phyloP scores from a whole-genome alignment of 2,888 invertebrate species.

The Protonemura montana region DNA sequence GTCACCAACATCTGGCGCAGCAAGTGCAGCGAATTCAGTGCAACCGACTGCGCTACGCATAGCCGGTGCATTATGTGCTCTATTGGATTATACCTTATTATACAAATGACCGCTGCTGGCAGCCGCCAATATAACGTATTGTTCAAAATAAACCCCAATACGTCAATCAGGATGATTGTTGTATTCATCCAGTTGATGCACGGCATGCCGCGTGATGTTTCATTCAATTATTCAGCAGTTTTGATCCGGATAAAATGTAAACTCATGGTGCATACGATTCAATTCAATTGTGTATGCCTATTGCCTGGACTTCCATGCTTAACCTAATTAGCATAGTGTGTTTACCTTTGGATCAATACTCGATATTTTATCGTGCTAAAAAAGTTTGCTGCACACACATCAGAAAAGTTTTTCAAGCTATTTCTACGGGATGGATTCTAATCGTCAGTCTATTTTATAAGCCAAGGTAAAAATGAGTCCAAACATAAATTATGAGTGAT shows the following conservation, averaged over 20 bases:
- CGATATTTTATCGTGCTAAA: neutral
- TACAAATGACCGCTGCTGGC: neutral
- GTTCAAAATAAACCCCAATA: neutral
- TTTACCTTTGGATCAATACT: neutral
- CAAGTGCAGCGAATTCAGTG: neutral
- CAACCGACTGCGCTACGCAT: neutral
- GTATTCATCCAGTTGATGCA: neutral
- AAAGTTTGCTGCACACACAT: neutral
- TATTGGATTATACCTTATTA: neutral
- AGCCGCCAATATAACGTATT: neutral
- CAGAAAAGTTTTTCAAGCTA: no score
- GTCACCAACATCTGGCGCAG: neutral
- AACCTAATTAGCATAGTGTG: neutral
- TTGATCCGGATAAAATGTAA: neutral
- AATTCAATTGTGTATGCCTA: neutral
- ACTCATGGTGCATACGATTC: neutral
- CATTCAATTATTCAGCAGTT: neutral
- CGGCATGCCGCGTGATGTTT: neutral
- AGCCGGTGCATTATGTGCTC: neutral
- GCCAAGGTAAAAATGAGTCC: no score
- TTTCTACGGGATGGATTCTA: no score
- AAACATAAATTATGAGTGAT: no score
- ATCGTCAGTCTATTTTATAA: no score
- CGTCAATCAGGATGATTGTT: constrained; percentile 23
- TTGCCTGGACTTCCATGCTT: neutral